Percentiles rank a stretch among this genome's conserved stretches.
Conservation (phyloP, 2,888 invertebrate species). For the Chrysolina oricalcia region DNA sequence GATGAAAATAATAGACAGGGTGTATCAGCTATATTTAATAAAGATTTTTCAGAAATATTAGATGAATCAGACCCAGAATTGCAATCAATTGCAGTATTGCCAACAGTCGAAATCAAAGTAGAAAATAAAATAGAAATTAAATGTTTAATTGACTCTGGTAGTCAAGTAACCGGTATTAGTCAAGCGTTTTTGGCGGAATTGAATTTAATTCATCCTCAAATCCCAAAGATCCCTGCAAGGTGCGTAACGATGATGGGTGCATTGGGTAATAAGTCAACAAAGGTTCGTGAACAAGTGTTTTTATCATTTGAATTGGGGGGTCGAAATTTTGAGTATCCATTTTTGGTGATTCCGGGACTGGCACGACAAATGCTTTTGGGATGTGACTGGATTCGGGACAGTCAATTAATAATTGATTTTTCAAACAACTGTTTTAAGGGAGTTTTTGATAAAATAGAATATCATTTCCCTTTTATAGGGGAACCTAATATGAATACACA, state of each 20-base stretch:
- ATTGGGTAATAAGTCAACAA: constrained; percentile 27
- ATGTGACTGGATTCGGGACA: no score
- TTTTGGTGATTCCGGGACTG: constrained; percentile 32
- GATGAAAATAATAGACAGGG: not conserved
- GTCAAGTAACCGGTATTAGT: constrained; percentile 40
- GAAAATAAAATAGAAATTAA: constrained; percentile 18
- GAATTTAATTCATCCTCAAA: constrained; percentile 8
- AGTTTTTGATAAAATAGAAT: constrained; percentile 14
- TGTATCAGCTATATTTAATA: no score
- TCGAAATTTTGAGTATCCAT: constrained; percentile 20
- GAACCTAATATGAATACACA: constrained; percentile 10
- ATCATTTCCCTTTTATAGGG: constrained; percentile 11
- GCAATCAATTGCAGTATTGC: no score
- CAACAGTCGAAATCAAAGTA: not conserved
- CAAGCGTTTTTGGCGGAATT: constrained; percentile 34
- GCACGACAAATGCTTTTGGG: constrained; percentile 31
- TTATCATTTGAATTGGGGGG: constrained; percentile 15
- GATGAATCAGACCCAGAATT: no score
- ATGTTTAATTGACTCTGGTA: constrained; percentile 41
- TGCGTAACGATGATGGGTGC: constrained; percentile 32
- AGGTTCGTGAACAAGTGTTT: constrained; percentile 29
- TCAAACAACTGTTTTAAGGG: constrained; percentile 22
- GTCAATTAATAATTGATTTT: no score
- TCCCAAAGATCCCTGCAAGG: constrained; percentile 32
- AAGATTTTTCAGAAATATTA: no score